These are phyloP conservation scores for Diploscapter pachys DNA, from an alignment of 1,140 invertebrate genomes.

Conservation along the genomic window DNA sequence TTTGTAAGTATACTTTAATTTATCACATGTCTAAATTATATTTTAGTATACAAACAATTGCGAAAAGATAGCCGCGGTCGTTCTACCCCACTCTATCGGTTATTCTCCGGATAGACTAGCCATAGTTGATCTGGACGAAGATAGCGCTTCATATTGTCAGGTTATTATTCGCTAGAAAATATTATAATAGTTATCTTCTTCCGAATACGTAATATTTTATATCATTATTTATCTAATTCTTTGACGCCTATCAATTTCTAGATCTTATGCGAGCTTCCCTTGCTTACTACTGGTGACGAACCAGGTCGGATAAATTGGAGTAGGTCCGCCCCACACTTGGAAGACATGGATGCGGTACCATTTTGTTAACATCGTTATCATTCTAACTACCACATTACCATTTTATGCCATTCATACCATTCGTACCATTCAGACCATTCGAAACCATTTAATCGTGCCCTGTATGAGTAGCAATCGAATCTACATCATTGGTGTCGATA, in stretches of 20 bases:
- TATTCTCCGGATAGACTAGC: neutral
- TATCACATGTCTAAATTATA: neutral
- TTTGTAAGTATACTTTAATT: neutral
- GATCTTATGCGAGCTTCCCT: neutral
- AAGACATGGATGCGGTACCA: conserved; percentile 1
- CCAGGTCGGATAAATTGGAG: conserved; percentile 31
- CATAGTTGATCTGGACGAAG: conserved; percentile 1
- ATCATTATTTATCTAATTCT: no score
- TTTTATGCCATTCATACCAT: no score
- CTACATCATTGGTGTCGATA: conserved; percentile 28
- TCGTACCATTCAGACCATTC: conserved; percentile 1
- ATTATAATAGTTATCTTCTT: neutral
- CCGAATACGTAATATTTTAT: neutral
- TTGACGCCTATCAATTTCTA: no score
- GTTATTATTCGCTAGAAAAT: neutral
- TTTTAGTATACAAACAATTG: neutral
- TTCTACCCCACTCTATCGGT: neutral
- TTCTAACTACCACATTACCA: neutral
- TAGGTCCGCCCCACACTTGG: conserved; percentile 5
- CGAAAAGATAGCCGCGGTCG: conserved; percentile 1
- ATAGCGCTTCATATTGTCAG: conserved; percentile 5
- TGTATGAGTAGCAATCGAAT: conserved; percentile 33
- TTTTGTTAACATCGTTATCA: neutral
- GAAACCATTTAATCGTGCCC: conserved; percentile 27
- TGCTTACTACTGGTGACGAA: conserved; percentile 10